These are phyloP conservation scores for Ctenomys sociabilis DNA, from an alignment of 2,113 vertebrate species.

Conservation along the genomic window DNA sequence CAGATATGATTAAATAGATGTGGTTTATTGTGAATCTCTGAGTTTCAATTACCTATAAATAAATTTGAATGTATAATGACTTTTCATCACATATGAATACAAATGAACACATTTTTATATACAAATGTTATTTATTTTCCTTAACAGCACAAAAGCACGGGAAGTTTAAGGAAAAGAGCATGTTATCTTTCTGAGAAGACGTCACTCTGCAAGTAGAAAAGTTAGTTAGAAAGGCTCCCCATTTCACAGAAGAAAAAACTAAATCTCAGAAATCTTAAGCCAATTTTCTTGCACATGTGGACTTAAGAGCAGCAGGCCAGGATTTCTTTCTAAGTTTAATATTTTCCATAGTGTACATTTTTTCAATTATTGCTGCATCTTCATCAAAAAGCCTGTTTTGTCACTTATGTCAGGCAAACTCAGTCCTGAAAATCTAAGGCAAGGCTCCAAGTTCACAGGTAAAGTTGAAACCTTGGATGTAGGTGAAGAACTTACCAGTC, in stretches of 20 bases:
- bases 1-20: neutral
- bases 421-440: neutral
- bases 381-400: neutral
- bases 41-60: neutral
- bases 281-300: neutral
- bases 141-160: neutral
- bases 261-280: neutral
- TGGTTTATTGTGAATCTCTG: neutral
- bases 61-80: neutral
- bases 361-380: neutral
- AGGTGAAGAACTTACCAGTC: neutral
- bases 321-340: neutral
- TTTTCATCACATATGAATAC: neutral
- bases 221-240: neutral
- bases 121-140: neutral
- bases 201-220: neutral
- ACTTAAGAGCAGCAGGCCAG: neutral
- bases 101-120: neutral
- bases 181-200: neutral
- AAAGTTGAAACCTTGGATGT: neutral
- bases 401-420: neutral
- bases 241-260: constrained; percentile 13
- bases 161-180: constrained; percentile 9
- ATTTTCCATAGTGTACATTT: neutral
- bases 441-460: neutral